Percentiles rank a stretch among this genome's conserved stretches.
Conservation (phyloP, 2,888 invertebrate species). For the Desoria tigrina region DNA sequence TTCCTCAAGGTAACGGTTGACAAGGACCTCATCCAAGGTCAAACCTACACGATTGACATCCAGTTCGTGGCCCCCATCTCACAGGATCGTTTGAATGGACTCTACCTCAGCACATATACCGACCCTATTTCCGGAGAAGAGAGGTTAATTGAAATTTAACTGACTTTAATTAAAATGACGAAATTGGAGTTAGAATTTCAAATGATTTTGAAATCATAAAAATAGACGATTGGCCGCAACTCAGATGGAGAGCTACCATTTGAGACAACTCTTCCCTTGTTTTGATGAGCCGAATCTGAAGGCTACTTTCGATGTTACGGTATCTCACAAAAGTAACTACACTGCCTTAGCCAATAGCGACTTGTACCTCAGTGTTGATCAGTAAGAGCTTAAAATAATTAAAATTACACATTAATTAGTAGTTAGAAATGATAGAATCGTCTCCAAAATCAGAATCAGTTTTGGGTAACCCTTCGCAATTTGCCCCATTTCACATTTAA, state of each 20-base stretch:
- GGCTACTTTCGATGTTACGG: constrained; percentile 23
- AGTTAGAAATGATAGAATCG: too few relatives aligned
- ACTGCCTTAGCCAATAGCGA: constrained; percentile 27
- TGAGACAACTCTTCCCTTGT: constrained; percentile 25
- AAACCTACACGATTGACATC: constrained; percentile 22
- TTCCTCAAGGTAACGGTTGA: not conserved
- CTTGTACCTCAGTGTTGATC: not conserved
- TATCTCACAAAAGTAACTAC: constrained; percentile 19
- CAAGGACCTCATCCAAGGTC: not conserved
- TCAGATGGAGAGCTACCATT: constrained; percentile 31
- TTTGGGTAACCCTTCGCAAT: too few relatives aligned
- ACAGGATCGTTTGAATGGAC: constrained; percentile 17
- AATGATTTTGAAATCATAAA: not conserved
- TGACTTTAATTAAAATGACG: not conserved
- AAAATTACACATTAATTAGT: too few relatives aligned
- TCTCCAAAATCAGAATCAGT: constrained; percentile 6
- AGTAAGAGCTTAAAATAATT: not conserved
- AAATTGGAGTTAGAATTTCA: too few relatives aligned
- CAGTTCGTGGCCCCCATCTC: constrained; percentile 24
- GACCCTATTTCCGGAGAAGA: constrained; percentile 29
- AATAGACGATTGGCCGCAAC: constrained; percentile 37
- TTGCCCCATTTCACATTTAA: too few relatives aligned
- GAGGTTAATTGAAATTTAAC: constrained; percentile 18
- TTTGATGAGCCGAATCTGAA: constrained; percentile 37
- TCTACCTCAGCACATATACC: constrained; percentile 29